Conservation (phyloP, 64 coral and sea anemone species). For the Montipora capricornis region DNA sequence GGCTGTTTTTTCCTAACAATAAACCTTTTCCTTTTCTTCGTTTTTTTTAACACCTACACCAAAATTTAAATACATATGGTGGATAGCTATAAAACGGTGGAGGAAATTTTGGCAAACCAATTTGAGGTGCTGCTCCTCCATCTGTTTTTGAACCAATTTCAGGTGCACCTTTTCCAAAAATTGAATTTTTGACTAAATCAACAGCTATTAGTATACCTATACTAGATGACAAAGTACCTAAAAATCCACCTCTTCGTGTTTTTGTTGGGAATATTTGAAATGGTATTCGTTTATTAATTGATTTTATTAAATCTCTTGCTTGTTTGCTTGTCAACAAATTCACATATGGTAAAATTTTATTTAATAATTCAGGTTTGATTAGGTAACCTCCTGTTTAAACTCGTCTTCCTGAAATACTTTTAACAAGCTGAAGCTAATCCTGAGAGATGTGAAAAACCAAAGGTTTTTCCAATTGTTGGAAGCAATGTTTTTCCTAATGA, state of each 20-base stretch:
- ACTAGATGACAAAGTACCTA: background rate
- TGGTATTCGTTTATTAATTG: background rate
- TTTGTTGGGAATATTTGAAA: background rate
- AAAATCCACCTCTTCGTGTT: background rate
- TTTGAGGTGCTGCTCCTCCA: background rate
- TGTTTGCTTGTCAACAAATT: background rate
- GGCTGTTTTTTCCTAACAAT: background rate
- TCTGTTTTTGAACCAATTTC: background rate
- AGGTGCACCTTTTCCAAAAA: background rate
- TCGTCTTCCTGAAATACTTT: background rate
- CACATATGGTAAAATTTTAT: no score
- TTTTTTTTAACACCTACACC: fast-evolving
- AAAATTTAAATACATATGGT: background rate
- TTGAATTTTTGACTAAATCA: background rate
- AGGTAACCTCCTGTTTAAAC: no score
- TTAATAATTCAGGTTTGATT: background rate
- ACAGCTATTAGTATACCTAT: background rate
- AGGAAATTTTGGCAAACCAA: background rate
- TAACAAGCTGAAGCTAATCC: no score
- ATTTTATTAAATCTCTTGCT: no score
- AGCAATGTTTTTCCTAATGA: no score
- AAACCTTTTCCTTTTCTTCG: background rate
- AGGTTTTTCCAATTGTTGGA: no score
- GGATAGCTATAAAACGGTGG: background rate
- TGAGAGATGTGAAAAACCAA: no score